These are phyloP conservation scores for Salticus scenicus DNA, from an alignment of 2,888 invertebrate genomes.

Conservation along the genomic window DNA sequence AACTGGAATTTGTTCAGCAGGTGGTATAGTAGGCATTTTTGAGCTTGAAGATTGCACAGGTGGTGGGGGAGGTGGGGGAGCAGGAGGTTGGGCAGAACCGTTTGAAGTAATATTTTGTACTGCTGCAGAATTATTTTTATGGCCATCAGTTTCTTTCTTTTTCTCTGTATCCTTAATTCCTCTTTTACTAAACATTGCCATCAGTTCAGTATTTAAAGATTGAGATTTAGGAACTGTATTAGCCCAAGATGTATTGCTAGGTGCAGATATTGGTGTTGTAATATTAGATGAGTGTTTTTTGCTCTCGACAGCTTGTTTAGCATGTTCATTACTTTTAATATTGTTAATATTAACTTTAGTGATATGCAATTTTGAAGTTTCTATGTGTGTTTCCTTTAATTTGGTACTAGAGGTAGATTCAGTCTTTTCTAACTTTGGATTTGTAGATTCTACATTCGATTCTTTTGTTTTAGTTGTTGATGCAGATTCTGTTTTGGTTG, in stretches of 20 bases:
- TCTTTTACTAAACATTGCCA: slow-evolving; percentile 53
- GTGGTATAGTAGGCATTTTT: slow-evolving; percentile 56
- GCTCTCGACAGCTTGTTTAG: slow-evolving; percentile 4
- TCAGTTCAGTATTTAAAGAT: slow-evolving; percentile 51
- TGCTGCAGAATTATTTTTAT: neutral
- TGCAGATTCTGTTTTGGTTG: slow-evolving; percentile 35
- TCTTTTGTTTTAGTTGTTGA: neutral
- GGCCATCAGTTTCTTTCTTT: slow-evolving; percentile 6
- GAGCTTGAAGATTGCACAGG: slow-evolving; percentile 30
- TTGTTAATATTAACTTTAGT: slow-evolving; percentile 59
- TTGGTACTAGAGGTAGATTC: neutral
- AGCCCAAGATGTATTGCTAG: neutral
- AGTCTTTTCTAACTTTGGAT: slow-evolving; percentile 4
- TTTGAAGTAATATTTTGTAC: slow-evolving; percentile 44
- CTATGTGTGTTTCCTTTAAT: slow-evolving; percentile 23
- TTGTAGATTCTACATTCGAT: neutral
- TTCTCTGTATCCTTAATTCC: slow-evolving; percentile 24
- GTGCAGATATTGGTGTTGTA: neutral
- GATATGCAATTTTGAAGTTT: slow-evolving; percentile 64
- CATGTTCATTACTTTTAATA: neutral
- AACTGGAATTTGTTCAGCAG: slow-evolving; percentile 61
- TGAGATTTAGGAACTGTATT: slow-evolving; percentile 57
- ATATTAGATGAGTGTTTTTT: slow-evolving; percentile 23
- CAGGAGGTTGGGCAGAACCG: slow-evolving; percentile 31
- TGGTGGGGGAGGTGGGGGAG: slow-evolving; percentile 68